phyloP scores from a whole-genome alignment of 1,140 invertebrate genomes.

The Hycleus phaleratus region DNA sequence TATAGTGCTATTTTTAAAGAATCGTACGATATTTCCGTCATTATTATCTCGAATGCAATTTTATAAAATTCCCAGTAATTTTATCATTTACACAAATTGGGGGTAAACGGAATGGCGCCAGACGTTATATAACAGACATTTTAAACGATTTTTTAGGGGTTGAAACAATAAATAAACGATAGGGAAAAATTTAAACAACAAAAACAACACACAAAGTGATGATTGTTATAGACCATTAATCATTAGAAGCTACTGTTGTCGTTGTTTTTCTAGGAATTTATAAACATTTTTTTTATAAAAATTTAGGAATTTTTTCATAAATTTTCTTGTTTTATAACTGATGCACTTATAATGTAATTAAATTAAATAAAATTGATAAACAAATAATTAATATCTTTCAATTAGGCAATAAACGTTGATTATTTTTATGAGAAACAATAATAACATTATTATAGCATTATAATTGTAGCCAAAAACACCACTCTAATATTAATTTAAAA shows the following conservation, averaged over 20 bases:
- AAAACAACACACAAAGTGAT: not conserved
- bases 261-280: no score
- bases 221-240: not conserved
- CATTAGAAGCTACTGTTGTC: no score
- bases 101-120: constrained; percentile 8
- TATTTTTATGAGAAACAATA: no score
- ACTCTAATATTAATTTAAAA: no score
- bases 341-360: not conserved
- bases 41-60: constrained; percentile 2
- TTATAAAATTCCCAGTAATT: not conserved
- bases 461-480: no score
- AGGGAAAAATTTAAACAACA: not conserved
- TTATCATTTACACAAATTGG: no score
- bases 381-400: constrained; percentile 1
- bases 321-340: no score
- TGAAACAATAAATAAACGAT: not conserved
- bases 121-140: constrained; percentile 2
- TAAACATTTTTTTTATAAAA: no score
- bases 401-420: constrained; percentile 4
- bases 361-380: not conserved
- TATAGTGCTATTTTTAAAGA: no score
- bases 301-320: no score
- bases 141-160: not conserved
- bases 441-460: no score
- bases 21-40: not conserved